Percentiles rank a stretch among this genome's conserved stretches.
Conservation (phyloP, 1,140 invertebrate species). For the Saccostrea echinata region DNA sequence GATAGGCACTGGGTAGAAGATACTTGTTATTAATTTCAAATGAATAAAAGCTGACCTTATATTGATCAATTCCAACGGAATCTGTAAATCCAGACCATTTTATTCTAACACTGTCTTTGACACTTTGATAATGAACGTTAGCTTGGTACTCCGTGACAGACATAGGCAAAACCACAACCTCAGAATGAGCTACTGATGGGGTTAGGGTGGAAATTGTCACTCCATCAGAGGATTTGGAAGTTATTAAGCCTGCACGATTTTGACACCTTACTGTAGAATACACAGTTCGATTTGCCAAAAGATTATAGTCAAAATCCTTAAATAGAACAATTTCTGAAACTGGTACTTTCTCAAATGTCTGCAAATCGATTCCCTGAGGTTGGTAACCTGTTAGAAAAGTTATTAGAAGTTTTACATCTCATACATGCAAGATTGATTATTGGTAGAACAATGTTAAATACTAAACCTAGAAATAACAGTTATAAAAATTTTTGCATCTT, state of each 20-base stretch:
- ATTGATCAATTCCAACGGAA: slow-evolving; percentile 35
- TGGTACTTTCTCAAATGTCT: slow-evolving; percentile 8
- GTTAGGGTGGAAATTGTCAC: slow-evolving; percentile 53
- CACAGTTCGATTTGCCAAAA: not conserved
- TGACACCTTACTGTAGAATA: slow-evolving; percentile 59
- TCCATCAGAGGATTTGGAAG: slow-evolving; percentile 54
- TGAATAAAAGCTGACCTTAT: slow-evolving; percentile 11
- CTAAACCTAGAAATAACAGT: no score
- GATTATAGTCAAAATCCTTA: not conserved
- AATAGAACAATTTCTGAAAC: not conserved
- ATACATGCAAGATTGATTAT: not conserved
- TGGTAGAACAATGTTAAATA: not conserved
- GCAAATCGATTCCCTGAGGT: slow-evolving; percentile 34
- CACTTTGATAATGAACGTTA: slow-evolving; percentile 49
- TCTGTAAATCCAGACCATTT: slow-evolving; percentile 53
- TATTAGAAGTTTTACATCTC: not conserved
- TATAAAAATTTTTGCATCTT: no score
- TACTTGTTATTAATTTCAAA: not conserved
- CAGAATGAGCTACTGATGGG: not conserved
- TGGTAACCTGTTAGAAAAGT: slow-evolving; percentile 22
- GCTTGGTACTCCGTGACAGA: slow-evolving; percentile 46
- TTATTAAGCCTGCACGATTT: slow-evolving; percentile 60
- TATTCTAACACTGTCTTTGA: not conserved
- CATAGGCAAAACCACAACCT: slow-evolving; percentile 22
- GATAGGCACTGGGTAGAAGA: no score